Evolutionary conservation across 2,797 vertebrate genomes (phyloP).

Genomic region (Acipenser ruthenus): DNA sequence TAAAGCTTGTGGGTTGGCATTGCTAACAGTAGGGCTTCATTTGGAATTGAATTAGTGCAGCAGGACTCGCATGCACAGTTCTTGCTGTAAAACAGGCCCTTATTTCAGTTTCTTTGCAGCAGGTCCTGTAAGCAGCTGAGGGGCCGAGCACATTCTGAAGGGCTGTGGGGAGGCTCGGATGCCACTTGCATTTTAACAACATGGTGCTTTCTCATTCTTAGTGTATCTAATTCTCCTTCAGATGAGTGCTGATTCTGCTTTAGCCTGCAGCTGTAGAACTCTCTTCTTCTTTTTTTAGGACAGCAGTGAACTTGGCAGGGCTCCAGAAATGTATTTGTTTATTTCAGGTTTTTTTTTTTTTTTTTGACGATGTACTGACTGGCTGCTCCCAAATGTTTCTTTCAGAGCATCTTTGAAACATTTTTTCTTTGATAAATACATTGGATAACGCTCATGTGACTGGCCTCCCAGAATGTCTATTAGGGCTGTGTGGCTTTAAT

Average conservation of each 20-base stretch:
- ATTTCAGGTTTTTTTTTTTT: background rate
- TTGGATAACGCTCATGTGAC: constrained; percentile 44
- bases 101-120: constrained; percentile 57
- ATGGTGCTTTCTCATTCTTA: constrained; percentile 66
- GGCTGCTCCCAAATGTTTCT: constrained; percentile 6
- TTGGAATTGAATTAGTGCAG: too few relatives aligned
- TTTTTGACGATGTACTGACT: background rate
- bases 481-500: constrained; percentile 62
- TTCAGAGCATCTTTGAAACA: constrained; percentile 9
- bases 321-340: constrained; percentile 47
- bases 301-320: constrained; percentile 65
- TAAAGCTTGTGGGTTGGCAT: too few relatives aligned
- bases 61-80: too few relatives aligned
- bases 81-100: too few relatives aligned
- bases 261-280: constrained; percentile 71
- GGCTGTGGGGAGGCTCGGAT: constrained; percentile 70
- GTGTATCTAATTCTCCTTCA: constrained; percentile 82
- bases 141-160: constrained; percentile 63
- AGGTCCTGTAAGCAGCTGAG: constrained; percentile 64
- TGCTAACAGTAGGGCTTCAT: too few relatives aligned
- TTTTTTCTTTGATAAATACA: too few relatives aligned
- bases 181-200: constrained; percentile 81
- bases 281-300: constrained; percentile 67
- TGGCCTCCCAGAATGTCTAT: constrained; percentile 66
- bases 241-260: constrained; percentile 73